Conservation (phyloP, 2,888 invertebrate species). For the Andrena haemorrhoa region DNA sequence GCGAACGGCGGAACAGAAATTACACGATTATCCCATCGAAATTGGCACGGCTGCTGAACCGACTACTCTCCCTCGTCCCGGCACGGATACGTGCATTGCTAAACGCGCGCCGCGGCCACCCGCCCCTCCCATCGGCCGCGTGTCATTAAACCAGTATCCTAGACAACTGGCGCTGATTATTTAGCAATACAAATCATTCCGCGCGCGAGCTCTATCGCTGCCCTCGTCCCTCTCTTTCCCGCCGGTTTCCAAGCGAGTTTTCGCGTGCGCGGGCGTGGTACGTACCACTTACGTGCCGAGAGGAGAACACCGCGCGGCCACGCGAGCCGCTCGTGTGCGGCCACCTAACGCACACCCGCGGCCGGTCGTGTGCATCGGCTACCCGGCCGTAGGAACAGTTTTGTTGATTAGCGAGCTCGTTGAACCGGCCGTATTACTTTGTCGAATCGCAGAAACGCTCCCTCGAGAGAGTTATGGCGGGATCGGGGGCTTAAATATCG, state of each 20-base stretch:
- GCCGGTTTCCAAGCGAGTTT: constrained; percentile 69
- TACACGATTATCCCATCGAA: constrained; percentile 63
- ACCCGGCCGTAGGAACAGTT: constrained; percentile 70
- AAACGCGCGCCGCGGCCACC: constrained; percentile 75
- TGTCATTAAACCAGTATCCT: constrained; percentile 81
- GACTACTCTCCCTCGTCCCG: constrained; percentile 15
- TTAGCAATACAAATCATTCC: constrained; percentile 83
- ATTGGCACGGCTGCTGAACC: constrained; percentile 53
- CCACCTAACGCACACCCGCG: constrained; percentile 12
- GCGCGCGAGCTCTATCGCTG: constrained; percentile 63
- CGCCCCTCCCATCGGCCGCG: constrained; percentile 51
- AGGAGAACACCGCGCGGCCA: constrained; percentile 39
- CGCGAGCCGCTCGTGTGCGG: constrained; percentile 7
- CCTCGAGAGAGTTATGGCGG: constrained; percentile 51
- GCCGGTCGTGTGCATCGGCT: constrained; percentile 67
- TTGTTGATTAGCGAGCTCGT: constrained; percentile 75
- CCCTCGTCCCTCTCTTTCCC: constrained; percentile 29
- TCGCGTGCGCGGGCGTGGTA: constrained; percentile 82
- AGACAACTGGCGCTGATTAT: constrained; percentile 82
- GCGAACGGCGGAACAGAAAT: constrained; percentile 53
- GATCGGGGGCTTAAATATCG: constrained; percentile 54
- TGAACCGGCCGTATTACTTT: constrained; percentile 73
- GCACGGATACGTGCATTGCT: constrained; percentile 48
- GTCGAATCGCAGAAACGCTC: constrained; percentile 71
- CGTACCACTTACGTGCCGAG: constrained; percentile 69